Evolutionary conservation across 2,888 invertebrate species (phyloP).

Genomic region (Apamea sordens): DNA sequence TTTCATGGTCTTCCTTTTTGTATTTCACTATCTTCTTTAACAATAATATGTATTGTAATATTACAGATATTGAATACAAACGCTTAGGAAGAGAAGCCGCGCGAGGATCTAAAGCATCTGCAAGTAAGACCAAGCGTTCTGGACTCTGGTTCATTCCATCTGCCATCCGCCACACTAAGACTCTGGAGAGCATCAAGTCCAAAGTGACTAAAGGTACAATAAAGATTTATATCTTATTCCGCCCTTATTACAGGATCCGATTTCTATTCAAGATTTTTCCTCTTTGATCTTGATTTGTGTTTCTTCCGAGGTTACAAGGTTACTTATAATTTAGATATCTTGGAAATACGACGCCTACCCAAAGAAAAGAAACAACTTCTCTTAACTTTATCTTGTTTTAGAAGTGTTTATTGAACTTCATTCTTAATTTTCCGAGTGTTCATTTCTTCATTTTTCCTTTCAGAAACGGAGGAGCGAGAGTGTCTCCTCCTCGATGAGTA

Average conservation of each 20-base stretch:
- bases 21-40: not conserved
- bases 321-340: too few relatives aligned
- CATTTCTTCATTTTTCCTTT: slow-evolving; percentile 44
- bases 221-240: not conserved
- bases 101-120: slow-evolving; percentile 75
- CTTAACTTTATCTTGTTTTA: not conserved
- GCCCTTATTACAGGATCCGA: not conserved
- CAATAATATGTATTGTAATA: not conserved
- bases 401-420: not conserved
- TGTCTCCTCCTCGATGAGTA: slow-evolving; percentile 91
- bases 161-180: slow-evolving; percentile 87
- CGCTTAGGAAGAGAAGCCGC: slow-evolving; percentile 82
- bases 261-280: not conserved
- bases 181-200: slow-evolving; percentile 87
- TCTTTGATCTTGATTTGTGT: not conserved
- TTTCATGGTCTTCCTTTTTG: too few relatives aligned
- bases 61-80: slow-evolving; percentile 88
- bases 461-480: slow-evolving; percentile 90
- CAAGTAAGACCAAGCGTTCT: slow-evolving; percentile 80
- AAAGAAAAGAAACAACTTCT: not conserved
- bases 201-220: slow-evolving; percentile 85
- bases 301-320: too few relatives aligned
- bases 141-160: slow-evolving; percentile 89
- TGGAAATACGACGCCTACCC: not conserved
- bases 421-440: not conserved